Base-by-base conservation (phyloP, 2,113 vertebrate species). In the Ardeotis arabs region DNA sequence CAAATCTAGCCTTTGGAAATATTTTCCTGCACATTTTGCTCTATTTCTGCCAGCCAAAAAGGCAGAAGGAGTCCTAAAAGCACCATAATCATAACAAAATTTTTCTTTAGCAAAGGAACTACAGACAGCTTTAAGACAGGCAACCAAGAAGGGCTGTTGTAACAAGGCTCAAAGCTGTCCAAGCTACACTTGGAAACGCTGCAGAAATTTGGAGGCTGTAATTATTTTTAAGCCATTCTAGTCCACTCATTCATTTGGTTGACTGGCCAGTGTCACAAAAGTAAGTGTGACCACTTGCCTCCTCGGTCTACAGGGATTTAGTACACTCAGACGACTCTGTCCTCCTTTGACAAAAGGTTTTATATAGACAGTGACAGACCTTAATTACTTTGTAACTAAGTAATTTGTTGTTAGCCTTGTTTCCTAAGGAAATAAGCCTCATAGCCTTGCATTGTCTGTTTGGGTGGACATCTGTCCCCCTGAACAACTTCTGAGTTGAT, bases 331-430 rank as follows among this genome's bases (percentile, higher is more conserved):
- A 60, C 52, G 75, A 64, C 68, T 74, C 39, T 50, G 52, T 87
- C 33, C 52, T 63, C 50, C 77, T 70, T 76, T 74, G 50, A 79
- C 62, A 84, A 75, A 70, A 87, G 67, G 52, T 79, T 93, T 87
- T 75, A 31, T 39, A 56, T 2, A 37, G 69, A 53, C 21, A 76
- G 29, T 53, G 69, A 39, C 69, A 75, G 53, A 15, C 23, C 50
- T 49, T 87, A 89, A 89, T 81, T 80, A 81, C 37, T 41, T 41
- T 41, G 41, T 41, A 41, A 41, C 41, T 41, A 41, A 66, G 33
- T 50, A 45, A 76, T 89, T 82, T 78, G 18, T 41, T 44, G 62
- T 39, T 49, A 95, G 44, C 47, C 69, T 78, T 44, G 37, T 47
- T 88, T 84, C 68, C 68, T 52, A 52, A 52, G 41, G 37, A 74